A percentile compares a stretch with the other conserved stretches of the same genome.
Evolutionary conservation across 2,797 vertebrate genomes (phyloP).

Genomic region (Acipenser oxyrinchus): DNA sequence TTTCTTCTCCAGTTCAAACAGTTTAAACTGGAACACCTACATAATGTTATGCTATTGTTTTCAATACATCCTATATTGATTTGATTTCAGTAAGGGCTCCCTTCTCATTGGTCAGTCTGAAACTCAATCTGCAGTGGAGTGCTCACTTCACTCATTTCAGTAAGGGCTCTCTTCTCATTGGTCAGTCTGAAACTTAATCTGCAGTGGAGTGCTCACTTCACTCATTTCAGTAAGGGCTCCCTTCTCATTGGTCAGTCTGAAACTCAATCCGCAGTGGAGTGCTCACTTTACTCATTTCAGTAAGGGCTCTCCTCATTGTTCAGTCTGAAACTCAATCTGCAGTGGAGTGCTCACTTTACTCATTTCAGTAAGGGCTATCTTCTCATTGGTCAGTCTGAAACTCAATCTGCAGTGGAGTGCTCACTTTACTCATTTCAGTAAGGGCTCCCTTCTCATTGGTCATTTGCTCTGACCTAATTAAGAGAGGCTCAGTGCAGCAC

Average conservation of each 20-base stretch:
- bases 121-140: constrained; percentile 48
- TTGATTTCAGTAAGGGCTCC: constrained; percentile 13
- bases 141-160: constrained; percentile 11
- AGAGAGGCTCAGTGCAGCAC: too few relatives aligned
- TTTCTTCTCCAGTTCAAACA: constrained; percentile 30
- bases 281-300: constrained; percentile 11
- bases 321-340: too few relatives aligned
- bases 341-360: too few relatives aligned
- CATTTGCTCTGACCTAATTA: too few relatives aligned
- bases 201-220: too few relatives aligned
- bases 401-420: too few relatives aligned
- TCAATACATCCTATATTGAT: constrained; percentile 35
- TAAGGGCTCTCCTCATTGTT: constrained; percentile 32
- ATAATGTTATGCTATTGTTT: constrained; percentile 36
- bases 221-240: background rate
- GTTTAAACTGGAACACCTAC: constrained; percentile 56
- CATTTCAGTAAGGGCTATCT: background rate
- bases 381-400: too few relatives aligned
- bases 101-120: constrained; percentile 24
- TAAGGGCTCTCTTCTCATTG: constrained; percentile 32
- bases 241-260: constrained; percentile 24
- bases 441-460: too few relatives aligned
- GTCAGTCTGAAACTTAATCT: too few relatives aligned
- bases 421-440: too few relatives aligned
- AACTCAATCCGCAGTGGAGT: constrained; percentile 48